Percentiles rank a stretch among this genome's conserved stretches.
Evolutionary conservation across 2,113 vertebrate species (phyloP).

Genomic region (Patagioenas fasciata): DNA sequence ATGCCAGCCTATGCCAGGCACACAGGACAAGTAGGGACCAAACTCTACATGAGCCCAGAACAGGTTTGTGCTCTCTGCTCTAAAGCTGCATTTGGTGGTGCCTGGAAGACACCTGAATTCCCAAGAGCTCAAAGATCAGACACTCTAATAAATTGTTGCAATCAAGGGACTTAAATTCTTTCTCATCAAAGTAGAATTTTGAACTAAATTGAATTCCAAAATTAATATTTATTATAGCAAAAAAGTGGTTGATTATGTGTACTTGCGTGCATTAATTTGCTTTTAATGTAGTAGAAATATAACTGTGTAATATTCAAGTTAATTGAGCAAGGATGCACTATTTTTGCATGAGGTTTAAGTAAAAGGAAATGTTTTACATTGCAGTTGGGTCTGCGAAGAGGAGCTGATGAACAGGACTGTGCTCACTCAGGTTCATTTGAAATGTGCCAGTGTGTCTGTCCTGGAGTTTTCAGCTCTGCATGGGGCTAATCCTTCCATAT

Average conservation of each 20-base stretch:
- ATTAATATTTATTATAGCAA: not conserved
- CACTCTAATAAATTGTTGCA: not conserved
- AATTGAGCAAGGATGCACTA: not conserved
- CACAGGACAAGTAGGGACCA: conserved; percentile 97
- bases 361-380: not conserved
- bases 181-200: not conserved
- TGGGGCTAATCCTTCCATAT: not conserved
- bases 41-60: conserved; percentile 99
- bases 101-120: not conserved
- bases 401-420: not conserved
- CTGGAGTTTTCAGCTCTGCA: not conserved
- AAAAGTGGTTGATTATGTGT: not conserved
- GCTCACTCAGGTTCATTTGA: not conserved
- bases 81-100: not conserved
- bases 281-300: not conserved
- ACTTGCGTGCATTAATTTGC: not conserved
- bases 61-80: conserved; percentile 81
- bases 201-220: not conserved
- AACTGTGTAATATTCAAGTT: not conserved
- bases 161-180: not conserved
- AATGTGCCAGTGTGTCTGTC: not conserved
- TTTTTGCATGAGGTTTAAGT: not conserved
- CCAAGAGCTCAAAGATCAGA: not conserved
- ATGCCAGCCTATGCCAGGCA: conserved; percentile 92
- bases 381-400: not conserved